Evolutionary conservation across 2,113 vertebrate genomes (phyloP), one percentile per base, ranked within the genome.

Genomic region (Oryzias celebensis): DNA sequence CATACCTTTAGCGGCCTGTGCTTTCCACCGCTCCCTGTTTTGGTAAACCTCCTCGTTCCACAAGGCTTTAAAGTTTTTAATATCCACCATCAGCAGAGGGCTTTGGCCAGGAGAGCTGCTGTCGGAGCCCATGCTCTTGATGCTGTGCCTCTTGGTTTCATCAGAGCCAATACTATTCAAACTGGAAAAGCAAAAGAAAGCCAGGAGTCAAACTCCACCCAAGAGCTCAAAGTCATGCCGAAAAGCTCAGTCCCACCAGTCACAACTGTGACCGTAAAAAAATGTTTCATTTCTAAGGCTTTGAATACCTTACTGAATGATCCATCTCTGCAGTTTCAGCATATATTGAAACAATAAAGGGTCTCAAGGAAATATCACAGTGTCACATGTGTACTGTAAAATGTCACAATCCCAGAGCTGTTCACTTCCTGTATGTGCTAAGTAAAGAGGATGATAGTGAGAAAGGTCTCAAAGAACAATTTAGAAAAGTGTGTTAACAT

Each of bases 11-110:
- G 89, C 75, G 5, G 96, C 96, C 84, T 98, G 95, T 0, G 93
- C 76, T 90, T 96, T 96, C 96, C 97, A 99, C 58, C 95, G 90
- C 83, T 98, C 96, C 46, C 96, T 90, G 69, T 99, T 99, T 82
- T 94, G 90, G 63, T 92, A 93, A 3, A 99, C 94, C 67, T 95
- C 93, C 65, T 98, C 97, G 0, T 93, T 96, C 97, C 97, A 99
- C 50, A 93, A 88, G 48, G 90, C 57, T 90, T 98, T 98, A 85
- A 99, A 99, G 90, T 85, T 91, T 85, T 96, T 98, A 50, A 93
- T 93, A 89, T 98, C 96, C 71, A 95, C 91, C n/a, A 93, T 88
- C 86, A 97, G 93, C 82, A 98, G 89, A 3, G 96, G 94, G 78
- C 91, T 92, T 48, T 91, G 94, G 74, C 93, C 87, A 1, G 94